These are phyloP conservation scores for Puffinus mauretanicus DNA, from an alignment of 2,113 vertebrate species.

Conservation along the genomic window DNA sequence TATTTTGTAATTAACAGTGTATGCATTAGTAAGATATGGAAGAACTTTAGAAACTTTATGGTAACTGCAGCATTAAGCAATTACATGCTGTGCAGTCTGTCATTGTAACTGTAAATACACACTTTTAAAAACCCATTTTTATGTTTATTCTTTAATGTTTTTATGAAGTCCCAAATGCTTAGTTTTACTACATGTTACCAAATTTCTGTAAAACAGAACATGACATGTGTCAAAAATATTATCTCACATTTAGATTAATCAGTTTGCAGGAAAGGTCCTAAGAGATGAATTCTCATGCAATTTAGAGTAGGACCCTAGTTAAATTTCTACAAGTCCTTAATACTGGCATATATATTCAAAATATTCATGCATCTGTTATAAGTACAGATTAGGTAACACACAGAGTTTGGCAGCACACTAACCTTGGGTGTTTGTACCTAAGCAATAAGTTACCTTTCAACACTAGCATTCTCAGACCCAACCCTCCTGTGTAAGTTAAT, in stretches of 20 bases:
- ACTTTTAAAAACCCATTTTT: background rate
- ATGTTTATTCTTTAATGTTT: background rate
- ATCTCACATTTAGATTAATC: slow-evolving; percentile 4
- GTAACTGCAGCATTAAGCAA: slow-evolving; percentile 57
- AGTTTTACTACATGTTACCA: background rate
- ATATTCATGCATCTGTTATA: background rate
- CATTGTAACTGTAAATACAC: slow-evolving; percentile 31
- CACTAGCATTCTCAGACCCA: background rate
- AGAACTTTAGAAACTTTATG: slow-evolving; percentile 48
- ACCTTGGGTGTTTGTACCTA: background rate
- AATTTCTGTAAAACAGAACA: slow-evolving; percentile 59
- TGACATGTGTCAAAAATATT: background rate
- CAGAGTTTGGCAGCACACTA: slow-evolving; percentile 8
- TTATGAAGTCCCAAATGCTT: slow-evolving; percentile 11
- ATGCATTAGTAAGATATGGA: slow-evolving; percentile 46
- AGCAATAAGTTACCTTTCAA: slow-evolving; percentile 31
- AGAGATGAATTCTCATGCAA: background rate
- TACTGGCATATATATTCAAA: background rate
- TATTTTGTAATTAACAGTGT: slow-evolving; percentile 35
- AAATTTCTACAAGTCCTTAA: slow-evolving; percentile 23
- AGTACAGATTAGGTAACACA: background rate
- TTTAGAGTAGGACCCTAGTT: background rate
- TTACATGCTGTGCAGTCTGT: slow-evolving; percentile 58
- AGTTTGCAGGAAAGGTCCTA: slow-evolving; percentile 34
- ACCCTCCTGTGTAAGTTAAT: background rate